Percentiles rank a stretch among this genome's conserved stretches.
Conservation (phyloP, 2,888 invertebrate genomes). For the Papilio elwesi region DNA sequence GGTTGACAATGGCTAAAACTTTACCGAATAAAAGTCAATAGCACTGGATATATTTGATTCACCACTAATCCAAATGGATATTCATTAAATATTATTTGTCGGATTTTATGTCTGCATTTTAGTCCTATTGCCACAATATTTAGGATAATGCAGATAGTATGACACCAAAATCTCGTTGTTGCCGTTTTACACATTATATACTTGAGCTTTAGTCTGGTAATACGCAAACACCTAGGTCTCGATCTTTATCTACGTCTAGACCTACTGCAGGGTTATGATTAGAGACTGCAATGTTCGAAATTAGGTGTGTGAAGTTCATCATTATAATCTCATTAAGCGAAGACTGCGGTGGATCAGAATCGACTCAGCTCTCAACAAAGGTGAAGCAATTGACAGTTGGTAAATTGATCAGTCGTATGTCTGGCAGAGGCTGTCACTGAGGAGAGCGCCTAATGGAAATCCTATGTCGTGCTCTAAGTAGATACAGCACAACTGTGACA, state of each 20-base stretch:
- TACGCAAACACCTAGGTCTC: too few species aligned
- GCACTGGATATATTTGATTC: conserved; percentile 18
- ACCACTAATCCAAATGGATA: conserved; percentile 18
- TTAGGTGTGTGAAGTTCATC: background rate
- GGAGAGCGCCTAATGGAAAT: conserved; percentile 78
- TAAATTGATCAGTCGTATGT: conserved; percentile 73
- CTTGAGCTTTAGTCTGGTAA: too few species aligned
- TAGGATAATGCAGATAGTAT: background rate
- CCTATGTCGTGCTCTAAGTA: conserved; percentile 68
- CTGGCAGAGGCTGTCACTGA: conserved; percentile 67
- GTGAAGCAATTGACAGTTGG: conserved; percentile 56
- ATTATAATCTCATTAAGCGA: conserved; percentile 18
- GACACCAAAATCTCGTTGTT: too few species aligned
- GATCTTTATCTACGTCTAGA: too few species aligned
- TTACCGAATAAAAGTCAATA: conserved; percentile 12
- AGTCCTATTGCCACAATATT: background rate
- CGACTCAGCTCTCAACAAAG: conserved; percentile 48
- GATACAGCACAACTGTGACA: conserved; percentile 52
- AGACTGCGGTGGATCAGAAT: conserved; percentile 9
- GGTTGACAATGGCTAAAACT: conserved; percentile 1
- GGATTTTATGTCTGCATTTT: conserved; percentile 8
- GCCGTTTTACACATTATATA: too few species aligned
- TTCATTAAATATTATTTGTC: conserved; percentile 35
- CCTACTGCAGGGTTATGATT: too few species aligned
- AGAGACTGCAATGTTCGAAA: background rate